These are phyloP conservation scores for Agrilus cyanescens DNA, from an alignment of 2,888 invertebrate species.

Conservation along the genomic window DNA sequence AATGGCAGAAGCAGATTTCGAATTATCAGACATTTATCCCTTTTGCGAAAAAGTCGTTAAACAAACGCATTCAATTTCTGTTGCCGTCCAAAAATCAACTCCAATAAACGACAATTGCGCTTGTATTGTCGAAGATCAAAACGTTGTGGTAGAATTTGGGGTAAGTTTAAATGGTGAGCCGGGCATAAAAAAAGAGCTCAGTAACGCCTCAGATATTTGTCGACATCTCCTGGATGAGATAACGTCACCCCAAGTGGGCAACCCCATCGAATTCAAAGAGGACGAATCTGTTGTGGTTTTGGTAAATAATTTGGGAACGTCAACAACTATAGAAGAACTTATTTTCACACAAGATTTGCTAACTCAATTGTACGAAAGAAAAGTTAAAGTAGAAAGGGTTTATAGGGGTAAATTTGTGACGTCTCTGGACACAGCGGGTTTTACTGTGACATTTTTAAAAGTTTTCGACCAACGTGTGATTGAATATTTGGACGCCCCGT, in stretches of 20 bases:
- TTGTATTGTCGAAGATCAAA: slow-evolving; percentile 13
- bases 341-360: slow-evolving; percentile 37
- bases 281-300: slow-evolving; percentile 44
- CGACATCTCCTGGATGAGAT: slow-evolving; percentile 37
- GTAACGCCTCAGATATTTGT: slow-evolving; percentile 37
- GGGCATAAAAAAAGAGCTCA: slow-evolving; percentile 38
- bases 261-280: slow-evolving; percentile 18
- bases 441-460: slow-evolving; percentile 60
- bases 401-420: slow-evolving; percentile 49
- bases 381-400: slow-evolving; percentile 20
- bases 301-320: slow-evolving; percentile 63
- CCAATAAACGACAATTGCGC: slow-evolving; percentile 38
- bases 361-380: slow-evolving; percentile 19
- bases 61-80: slow-evolving; percentile 56
- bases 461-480: slow-evolving; percentile 40
- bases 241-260: slow-evolving; percentile 5
- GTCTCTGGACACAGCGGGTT: slow-evolving; percentile 66
- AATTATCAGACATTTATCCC: slow-evolving; percentile 44
- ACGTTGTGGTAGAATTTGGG: slow-evolving; percentile 50
- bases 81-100: slow-evolving; percentile 55
- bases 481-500: slow-evolving; percentile 44
- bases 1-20: slow-evolving; percentile 49
- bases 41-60: slow-evolving; percentile 38
- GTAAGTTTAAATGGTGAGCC: slow-evolving; percentile 46
- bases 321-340: slow-evolving; percentile 64